A percentile compares a stretch with the other conserved stretches of the same genome.
phyloP scores from a whole-genome alignment of 2,888 invertebrate genomes.

The Phalera bucephala region DNA sequence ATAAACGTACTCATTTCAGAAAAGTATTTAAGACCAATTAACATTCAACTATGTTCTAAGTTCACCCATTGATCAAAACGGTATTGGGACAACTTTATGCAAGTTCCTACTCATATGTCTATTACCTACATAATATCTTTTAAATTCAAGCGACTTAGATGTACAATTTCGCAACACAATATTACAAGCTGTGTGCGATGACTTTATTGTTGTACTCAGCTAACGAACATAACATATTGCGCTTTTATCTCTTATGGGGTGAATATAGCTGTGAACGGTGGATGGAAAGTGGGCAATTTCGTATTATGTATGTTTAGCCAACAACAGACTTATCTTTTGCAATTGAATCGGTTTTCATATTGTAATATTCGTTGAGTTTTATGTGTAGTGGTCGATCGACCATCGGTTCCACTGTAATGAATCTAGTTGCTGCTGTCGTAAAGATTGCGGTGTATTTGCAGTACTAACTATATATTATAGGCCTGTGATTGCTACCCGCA shows the following conservation, averaged over 20 bases:
- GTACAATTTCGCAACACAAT: slow-evolving; percentile 18
- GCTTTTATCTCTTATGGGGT: not conserved
- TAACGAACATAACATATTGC: not conserved
- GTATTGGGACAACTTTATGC: not conserved
- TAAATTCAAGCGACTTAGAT: slow-evolving; percentile 17
- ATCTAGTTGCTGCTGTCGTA: no score
- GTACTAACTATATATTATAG: no score
- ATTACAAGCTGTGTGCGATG: not conserved
- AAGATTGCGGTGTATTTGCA: no score
- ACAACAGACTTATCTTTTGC: not conserved
- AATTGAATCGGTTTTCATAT: not conserved
- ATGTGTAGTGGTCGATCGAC: no score
- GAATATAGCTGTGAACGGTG: not conserved
- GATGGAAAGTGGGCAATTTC: not conserved
- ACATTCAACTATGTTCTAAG: no score
- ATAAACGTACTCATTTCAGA: no score
- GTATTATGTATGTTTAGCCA: not conserved
- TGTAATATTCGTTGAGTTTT: no score
- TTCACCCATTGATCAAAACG: slow-evolving; percentile 21
- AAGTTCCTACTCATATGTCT: not conserved
- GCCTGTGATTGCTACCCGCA: no score
- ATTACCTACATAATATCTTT: slow-evolving; percentile 8
- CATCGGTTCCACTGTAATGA: no score
- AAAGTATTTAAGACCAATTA: no score
- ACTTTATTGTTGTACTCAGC: slow-evolving; percentile 2